Evolutionary conservation across 2,888 invertebrate species (phyloP), one percentile per base, ranked within the genome.

Genomic region (Harpagoxenus sublaevis): DNA sequence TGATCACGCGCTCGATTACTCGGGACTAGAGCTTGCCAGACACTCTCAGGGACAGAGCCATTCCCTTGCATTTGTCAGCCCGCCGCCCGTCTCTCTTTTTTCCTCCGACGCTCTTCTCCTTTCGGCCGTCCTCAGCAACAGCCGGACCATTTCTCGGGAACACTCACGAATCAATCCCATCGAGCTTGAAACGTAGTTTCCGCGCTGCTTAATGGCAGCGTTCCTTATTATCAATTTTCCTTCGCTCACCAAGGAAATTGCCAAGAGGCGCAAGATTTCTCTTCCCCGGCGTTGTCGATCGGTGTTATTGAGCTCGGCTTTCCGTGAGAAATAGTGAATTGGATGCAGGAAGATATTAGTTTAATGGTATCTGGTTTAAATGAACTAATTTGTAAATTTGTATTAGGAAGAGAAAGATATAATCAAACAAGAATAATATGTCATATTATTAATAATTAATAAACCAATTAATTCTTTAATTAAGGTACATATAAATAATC

Each of bases 1-100:
- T 87, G 89, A 89, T 89, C 89, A 89, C 87, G 84, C 84, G 87
- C 87, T 89, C 88, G 87, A 89, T 89, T 89, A 89, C 89, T 87
- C 71, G 82, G 75, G 75, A 55, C 55, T 57, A 42, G 74, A 73
- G 82, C 78, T 83, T 73, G 73, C 85, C 84, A 89, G 87, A 85
- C 86, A 88, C 86, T 77, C 75, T 88, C 83, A 18, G 84, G 77
- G 84, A 88, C 89, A 85, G 75, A 77, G 62, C 79, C 84, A 85
- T 88, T 84, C 86, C 83, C 84, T 88, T 86, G 84, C 89, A 88
- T 88, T 86, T 88, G 81, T 88, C 89, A 82, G 84, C 63, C 71
- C 57, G 57, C 39, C 28, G 77, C 51, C 10, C 28, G 35, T 74
- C 68, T 42, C 23, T 51, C 77, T 70, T 68, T 68, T 63, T 74